Evolutionary conservation across 2,797 vertebrate genomes (phyloP), one percentile per base, ranked within the genome.

Genomic region (Ctenopoma multispine): DNA sequence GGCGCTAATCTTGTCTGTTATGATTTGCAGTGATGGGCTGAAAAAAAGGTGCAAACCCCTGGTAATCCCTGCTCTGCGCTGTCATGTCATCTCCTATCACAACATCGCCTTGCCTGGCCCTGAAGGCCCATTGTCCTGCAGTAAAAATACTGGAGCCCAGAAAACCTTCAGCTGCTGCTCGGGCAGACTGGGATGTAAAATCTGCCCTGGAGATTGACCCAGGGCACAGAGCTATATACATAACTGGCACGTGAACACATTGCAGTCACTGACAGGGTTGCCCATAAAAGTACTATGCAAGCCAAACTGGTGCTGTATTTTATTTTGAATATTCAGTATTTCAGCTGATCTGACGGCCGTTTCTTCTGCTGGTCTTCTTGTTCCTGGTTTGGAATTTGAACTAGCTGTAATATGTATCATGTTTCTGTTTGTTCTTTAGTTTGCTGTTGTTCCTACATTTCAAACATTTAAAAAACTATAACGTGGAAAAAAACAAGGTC

Each of bases 71-170:
- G 43, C 62, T 80, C 74, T 64, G 63, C 68, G 58, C 82, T 82
- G 62, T 63, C 72, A 34, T 80, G 79, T 77, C 85, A 57, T 71
- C 69, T 83, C 72, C 69, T 80, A 80, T 89, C 83, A 88, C 67
- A 89, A 89, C 86, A 86, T 38, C 58, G 71, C 70, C 75, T 74
- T 13, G 68, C 70, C 57, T 7, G 64, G 59, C 73, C 80, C 79
- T 14, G 20, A 47, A 55, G 67, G 43, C 23, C 74, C 63, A 67
- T 83, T 83, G 80, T 80, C 80, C 75, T 8, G 46, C 80, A n/a
- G 12, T 59, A 62, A 80, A 84, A 74, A 67, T 54, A 68, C 63
- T 66, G 43, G 57, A 72, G 72, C 14, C 60, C 49, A 47, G 46
- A 63, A 73, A 84, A 77, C 61, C 63, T 44, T 61, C n/a, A 23